Conservation (phyloP, 2,888 invertebrate genomes). For the Xestia c-nigrum region DNA sequence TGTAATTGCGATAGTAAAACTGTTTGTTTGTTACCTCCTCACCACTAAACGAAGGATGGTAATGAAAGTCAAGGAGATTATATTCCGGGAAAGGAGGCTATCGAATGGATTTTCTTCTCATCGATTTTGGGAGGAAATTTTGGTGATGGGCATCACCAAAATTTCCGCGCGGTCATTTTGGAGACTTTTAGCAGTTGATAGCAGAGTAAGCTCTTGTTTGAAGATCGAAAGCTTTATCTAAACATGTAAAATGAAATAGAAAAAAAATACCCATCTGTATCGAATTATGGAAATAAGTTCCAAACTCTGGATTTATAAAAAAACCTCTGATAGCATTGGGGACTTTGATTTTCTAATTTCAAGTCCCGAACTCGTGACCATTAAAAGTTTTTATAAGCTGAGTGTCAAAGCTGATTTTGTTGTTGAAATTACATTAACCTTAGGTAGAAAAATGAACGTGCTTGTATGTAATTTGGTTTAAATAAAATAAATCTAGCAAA, state of each 20-base stretch:
- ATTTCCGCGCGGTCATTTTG: neutral
- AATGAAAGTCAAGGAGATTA: too few species aligned
- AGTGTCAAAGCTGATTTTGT: conserved; percentile 58
- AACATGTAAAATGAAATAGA: neutral
- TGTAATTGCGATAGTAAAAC: too few species aligned
- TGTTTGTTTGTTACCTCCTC: too few species aligned
- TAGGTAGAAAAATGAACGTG: conserved; percentile 15
- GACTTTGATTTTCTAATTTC: conserved; percentile 71
- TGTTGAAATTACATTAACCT: conserved; percentile 33
- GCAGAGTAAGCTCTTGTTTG: too few species aligned
- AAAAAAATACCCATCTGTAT: conserved; percentile 23
- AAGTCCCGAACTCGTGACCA: conserved; percentile 62
- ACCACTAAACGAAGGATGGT: too few species aligned
- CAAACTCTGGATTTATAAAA: conserved; percentile 58
- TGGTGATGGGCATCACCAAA: too few species aligned
- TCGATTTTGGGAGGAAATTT: too few species aligned
- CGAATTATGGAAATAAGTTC: conserved; percentile 51
- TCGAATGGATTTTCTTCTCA: too few species aligned
- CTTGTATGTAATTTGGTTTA: neutral
- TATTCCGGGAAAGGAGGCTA: too few species aligned
- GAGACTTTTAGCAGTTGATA: neutral
- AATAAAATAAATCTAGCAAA: neutral
- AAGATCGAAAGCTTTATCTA: neutral
- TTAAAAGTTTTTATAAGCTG: conserved; percentile 69
- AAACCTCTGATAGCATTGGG: conserved; percentile 56